Evolutionary conservation across 2,888 invertebrate species (phyloP).

Genomic region (Agriopis aurantiaria): DNA sequence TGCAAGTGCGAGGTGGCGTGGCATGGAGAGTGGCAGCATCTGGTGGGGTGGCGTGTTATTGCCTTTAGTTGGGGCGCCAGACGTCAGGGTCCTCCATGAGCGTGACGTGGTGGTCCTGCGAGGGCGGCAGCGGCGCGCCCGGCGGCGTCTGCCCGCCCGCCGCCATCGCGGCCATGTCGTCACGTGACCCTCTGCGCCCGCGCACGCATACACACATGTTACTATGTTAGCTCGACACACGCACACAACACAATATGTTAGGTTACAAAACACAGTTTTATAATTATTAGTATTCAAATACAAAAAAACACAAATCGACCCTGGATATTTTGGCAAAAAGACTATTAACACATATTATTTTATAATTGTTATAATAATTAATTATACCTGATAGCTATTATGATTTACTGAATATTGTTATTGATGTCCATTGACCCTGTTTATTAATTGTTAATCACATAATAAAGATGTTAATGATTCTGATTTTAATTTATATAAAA

Average conservation of each 20-base stretch:
- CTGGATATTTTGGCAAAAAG: no score
- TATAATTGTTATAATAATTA: not conserved
- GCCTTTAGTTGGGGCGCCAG: slow-evolving; percentile 95
- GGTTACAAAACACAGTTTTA: not conserved
- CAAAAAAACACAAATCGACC: no score
- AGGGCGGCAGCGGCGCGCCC: slow-evolving; percentile 76
- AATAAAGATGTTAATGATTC: not conserved
- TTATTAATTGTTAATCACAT: not conserved
- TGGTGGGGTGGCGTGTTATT: slow-evolving; percentile 39
- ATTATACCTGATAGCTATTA: not conserved
- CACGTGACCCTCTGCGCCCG: slow-evolving; percentile 90
- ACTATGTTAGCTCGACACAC: slow-evolving; percentile 14
- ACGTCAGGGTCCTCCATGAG: slow-evolving; percentile 97
- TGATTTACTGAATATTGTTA: not conserved
- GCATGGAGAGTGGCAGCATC: not conserved
- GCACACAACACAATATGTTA: slow-evolving; percentile 11
- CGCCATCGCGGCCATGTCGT: slow-evolving; percentile 94
- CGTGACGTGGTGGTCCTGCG: slow-evolving; percentile 90
- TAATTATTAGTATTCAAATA: not conserved
- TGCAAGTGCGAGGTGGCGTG: not conserved
- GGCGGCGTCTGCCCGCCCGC: slow-evolving; percentile 88
- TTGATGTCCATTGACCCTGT: not conserved
- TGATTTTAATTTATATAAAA: not conserved
- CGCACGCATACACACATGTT: slow-evolving; percentile 37
- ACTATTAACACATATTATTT: no score